These are phyloP conservation scores for Caenorhabditis uteleia DNA, from an alignment of 2,888 invertebrate species.

Conservation along the genomic window DNA sequence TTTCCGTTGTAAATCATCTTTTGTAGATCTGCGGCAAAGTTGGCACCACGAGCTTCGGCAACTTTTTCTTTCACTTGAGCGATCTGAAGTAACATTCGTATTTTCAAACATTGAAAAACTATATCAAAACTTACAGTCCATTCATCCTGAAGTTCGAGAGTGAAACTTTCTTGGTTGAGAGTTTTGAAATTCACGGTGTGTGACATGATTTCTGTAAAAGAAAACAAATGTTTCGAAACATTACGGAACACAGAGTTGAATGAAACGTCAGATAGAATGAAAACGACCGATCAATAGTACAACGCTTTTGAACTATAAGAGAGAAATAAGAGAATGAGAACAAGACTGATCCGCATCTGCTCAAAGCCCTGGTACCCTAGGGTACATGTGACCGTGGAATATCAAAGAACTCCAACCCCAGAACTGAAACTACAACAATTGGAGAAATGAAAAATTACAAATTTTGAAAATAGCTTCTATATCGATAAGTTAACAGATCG, in stretches of 20 bases:
- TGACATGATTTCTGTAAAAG: conserved; percentile 17
- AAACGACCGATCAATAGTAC: too few species aligned
- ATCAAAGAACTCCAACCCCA: too few species aligned
- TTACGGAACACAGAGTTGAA: not conserved
- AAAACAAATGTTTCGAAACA: not conserved
- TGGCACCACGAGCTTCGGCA: conserved; percentile 46
- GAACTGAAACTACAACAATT: too few species aligned
- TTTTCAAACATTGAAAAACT: not conserved
- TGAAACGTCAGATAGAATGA: not conserved
- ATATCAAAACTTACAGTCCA: conserved; percentile 51
- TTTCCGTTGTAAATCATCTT: conserved; percentile 69
- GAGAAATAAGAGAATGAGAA: too few species aligned
- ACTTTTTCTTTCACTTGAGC: conserved; percentile 61
- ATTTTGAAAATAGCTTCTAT: too few species aligned
- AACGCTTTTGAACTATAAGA: too few species aligned
- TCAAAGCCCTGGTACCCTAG: too few species aligned
- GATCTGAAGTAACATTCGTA: conserved; percentile 46
- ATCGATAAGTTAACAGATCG: too few species aligned
- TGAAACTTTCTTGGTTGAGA: conserved; percentile 60
- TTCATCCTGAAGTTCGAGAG: conserved; percentile 50
- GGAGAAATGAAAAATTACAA: too few species aligned
- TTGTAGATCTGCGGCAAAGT: conserved; percentile 55
- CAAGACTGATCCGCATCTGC: too few species aligned
- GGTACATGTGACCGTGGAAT: too few species aligned
- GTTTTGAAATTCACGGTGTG: conserved; percentile 62